Conservation (phyloP, 2,113 vertebrate species). For the Mesoclemmys tuberculata region DNA sequence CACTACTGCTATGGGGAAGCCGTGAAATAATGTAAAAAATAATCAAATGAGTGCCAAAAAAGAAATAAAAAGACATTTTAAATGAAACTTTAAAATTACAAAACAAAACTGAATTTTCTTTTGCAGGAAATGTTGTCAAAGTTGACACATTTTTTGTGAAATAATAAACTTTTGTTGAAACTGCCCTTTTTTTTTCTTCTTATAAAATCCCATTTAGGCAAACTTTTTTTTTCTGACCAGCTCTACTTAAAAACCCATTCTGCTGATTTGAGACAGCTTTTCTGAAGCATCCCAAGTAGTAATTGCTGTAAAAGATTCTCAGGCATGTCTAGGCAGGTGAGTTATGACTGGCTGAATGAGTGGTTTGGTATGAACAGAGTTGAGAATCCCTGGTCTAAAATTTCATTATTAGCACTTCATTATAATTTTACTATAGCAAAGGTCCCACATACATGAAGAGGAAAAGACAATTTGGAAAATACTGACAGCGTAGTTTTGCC, state of each 20-base stretch:
- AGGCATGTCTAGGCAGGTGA: accelerated
- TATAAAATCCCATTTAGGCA: background rate
- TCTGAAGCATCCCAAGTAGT: background rate
- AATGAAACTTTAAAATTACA: background rate
- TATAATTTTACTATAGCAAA: background rate
- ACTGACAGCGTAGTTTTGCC: background rate
- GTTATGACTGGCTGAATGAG: background rate
- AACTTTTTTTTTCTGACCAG: background rate
- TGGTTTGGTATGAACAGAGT: background rate
- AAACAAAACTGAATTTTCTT: background rate
- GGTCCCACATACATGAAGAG: background rate
- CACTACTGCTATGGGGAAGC: background rate
- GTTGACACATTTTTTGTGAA: background rate
- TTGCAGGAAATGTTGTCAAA: background rate
- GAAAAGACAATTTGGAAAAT: background rate
- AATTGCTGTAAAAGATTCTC: background rate
- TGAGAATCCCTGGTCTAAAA: background rate
- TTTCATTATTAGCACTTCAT: background rate
- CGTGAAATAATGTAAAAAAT: background rate
- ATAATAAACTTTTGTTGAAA: background rate
- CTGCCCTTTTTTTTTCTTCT: background rate
- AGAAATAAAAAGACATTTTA: background rate
- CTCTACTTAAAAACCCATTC: background rate
- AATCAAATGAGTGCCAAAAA: background rate
- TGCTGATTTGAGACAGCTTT: background rate